These are phyloP conservation scores for Ivindomyrus marchei DNA, from an alignment of 2,113 vertebrate genomes.

Conservation along the genomic window DNA sequence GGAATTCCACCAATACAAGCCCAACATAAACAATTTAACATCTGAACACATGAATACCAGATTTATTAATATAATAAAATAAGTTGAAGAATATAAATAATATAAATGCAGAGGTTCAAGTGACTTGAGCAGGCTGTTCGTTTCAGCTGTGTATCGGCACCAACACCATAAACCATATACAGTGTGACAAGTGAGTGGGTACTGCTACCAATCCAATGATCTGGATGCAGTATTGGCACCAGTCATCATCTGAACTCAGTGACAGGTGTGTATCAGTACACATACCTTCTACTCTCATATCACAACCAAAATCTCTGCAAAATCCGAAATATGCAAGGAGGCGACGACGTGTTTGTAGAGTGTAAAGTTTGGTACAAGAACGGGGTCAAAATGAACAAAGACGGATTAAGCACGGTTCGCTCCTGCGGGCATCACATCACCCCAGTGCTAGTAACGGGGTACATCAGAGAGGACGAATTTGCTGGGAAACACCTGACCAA, in stretches of 20 bases:
- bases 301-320: not conserved
- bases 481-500: not conserved
- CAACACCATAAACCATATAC: not conserved
- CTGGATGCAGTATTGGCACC: not conserved
- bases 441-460: not conserved
- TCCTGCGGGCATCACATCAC: not conserved
- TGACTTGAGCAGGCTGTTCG: not conserved
- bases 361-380: not conserved
- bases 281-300: not conserved
- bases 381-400: not conserved
- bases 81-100: not conserved
- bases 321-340: not conserved
- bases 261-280: not conserved
- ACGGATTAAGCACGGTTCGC: not conserved
- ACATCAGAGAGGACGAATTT: not conserved
- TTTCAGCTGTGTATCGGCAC: not conserved
- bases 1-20: not conserved
- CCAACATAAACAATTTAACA: not conserved
- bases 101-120: not conserved
- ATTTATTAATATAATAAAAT: not conserved
- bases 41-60: not conserved
- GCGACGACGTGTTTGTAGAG: not conserved
- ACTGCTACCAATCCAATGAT: not conserved
- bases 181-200: not conserved
- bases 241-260: not conserved